phyloP scores from a whole-genome alignment of 2,797 vertebrate genomes.

The Arnoldichthys spilopterus region DNA sequence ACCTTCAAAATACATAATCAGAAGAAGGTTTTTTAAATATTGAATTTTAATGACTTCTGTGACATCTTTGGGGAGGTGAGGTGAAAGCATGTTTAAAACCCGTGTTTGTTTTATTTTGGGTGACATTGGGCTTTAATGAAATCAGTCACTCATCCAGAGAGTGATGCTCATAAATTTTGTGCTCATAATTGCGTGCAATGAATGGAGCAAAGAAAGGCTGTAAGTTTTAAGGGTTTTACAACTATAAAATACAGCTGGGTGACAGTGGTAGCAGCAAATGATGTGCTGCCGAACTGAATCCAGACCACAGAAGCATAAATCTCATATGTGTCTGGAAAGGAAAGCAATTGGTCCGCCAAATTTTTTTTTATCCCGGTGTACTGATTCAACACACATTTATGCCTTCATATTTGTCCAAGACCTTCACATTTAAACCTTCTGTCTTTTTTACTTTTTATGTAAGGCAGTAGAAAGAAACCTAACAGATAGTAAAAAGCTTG shows the following conservation, averaged over 20 bases:
- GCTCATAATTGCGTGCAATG: slow-evolving; percentile 17
- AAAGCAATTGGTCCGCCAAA: background rate
- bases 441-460: background rate
- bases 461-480: background rate
- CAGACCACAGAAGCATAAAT: slow-evolving; percentile 44
- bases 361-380: too few relatives aligned
- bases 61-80: background rate
- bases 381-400: slow-evolving; percentile 5
- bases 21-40: background rate
- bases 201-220: slow-evolving; percentile 30
- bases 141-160: background rate
- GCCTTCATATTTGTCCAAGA: background rate
- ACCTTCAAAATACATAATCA: background rate
- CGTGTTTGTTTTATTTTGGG: background rate
- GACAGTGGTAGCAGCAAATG: slow-evolving; percentile 15
- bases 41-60: background rate
- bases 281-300: slow-evolving; percentile 29
- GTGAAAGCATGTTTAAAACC: background rate
- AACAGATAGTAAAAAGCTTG: background rate
- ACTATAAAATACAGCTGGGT: slow-evolving; percentile 21
- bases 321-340: background rate
- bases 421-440: background rate
- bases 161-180: background rate
- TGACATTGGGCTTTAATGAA: background rate
- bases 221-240: slow-evolving; percentile 20